Evolutionary conservation across 2,113 vertebrate species (phyloP), one percentile per base, ranked within the genome.

Genomic region (Campylomormyrus numenius): DNA sequence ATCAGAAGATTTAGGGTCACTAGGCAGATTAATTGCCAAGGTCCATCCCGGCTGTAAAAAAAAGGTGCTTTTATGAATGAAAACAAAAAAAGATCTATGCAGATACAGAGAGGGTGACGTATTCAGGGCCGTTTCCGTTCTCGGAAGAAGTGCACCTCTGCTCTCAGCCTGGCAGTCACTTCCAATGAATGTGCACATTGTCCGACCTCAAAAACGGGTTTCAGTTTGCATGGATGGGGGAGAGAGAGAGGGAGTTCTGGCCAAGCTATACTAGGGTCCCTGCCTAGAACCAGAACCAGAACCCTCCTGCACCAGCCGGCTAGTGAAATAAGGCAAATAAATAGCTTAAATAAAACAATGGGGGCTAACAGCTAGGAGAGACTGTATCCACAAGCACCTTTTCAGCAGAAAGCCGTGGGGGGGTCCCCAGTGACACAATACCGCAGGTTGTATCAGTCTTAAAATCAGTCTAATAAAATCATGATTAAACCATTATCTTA

Each of bases 311-410:
- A 83, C 11, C 48, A 83, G 48, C 49, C 88, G 15, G 24, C 70
- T 31, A 83, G 39, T 39, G 5, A 89, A 89, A 89, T 89, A 89
- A 89, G 46, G 83, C 84, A 89, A 84, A 89, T 89, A 84, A 89
- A 89, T 89, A 89, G 31, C 49, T 53, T 89, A 89, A 84, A 89
- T 89, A 89, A 42, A 89, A 52, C 74, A 39, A 27, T 35, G 52
- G 10, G 74, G 88, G 39, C 31, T 49, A 48, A n/a, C 49, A 53
- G 45, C 13, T 52, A 39, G 48, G 3, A 86, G 21, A 86, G 46
- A 86, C 17, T 27, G 46, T 27, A 31, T 86, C n/a, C 48, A 15
- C 3, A 5, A 17, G 46, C 15, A 11, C 85, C 27, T 21, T 87
- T 31, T 31, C 85, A 35, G n/a, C 48, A 53, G 49, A 87, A 35